Evolutionary conservation across 2,113 vertebrate species (phyloP).

Genomic region (Lutjanus erythropterus): DNA sequence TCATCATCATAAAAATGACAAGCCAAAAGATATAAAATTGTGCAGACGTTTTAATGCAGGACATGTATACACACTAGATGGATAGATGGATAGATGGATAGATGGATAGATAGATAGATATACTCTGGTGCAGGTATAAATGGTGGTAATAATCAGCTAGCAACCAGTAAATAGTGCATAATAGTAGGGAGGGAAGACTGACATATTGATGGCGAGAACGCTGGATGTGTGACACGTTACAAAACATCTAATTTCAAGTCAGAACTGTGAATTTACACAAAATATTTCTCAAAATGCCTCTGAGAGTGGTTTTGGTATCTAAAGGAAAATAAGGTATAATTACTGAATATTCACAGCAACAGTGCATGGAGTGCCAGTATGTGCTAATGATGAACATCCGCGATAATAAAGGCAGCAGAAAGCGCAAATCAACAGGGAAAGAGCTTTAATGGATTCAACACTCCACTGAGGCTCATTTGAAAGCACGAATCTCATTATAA

Average conservation of each 20-base stretch:
- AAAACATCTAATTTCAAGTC: background rate
- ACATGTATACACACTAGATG: too few relatives aligned
- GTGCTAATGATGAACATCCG: constrained; percentile 64
- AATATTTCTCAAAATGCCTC: background rate
- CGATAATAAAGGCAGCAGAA: constrained; percentile 55
- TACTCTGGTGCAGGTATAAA: too few relatives aligned
- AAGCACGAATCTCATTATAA: constrained; percentile 79
- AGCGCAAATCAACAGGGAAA: constrained; percentile 62
- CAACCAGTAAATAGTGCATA: too few relatives aligned
- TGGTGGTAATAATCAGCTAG: too few relatives aligned
- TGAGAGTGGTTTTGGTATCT: background rate
- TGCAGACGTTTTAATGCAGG: too few relatives aligned
- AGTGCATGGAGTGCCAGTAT: constrained; percentile 4
- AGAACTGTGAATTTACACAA: constrained; percentile 18
- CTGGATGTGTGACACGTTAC: constrained; percentile 11
- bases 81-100: too few relatives aligned
- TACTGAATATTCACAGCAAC: constrained; percentile 39
- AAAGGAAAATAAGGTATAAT: constrained; percentile 38
- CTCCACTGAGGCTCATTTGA: constrained; percentile 66
- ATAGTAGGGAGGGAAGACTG: too few relatives aligned
- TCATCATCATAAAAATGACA: too few relatives aligned
- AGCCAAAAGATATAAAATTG: too few relatives aligned
- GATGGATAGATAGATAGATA: too few relatives aligned
- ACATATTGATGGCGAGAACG: background rate
- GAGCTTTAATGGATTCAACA: constrained; percentile 61